Percentiles rank a stretch among this genome's conserved stretches.
phyloP scores from a whole-genome alignment of 2,888 invertebrate genomes.

The Capitulum mitella region DNA sequence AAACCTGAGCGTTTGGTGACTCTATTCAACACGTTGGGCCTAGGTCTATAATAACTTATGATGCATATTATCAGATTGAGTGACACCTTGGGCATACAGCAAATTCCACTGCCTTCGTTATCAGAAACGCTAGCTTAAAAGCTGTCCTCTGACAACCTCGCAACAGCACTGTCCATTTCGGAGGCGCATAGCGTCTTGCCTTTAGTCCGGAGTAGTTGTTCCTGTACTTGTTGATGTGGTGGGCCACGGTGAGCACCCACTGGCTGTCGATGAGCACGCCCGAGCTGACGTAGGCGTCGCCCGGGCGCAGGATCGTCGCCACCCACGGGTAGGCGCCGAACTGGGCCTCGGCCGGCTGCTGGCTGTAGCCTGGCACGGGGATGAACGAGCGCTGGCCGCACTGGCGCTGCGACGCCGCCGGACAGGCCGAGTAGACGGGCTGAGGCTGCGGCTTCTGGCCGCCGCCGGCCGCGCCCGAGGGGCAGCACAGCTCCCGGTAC shows the following conservation, averaged over 20 bases:
- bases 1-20: too few relatives aligned
- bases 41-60: too few relatives aligned
- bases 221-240: slow-evolving; percentile 56
- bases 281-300: slow-evolving; percentile 61
- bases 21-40: too few relatives aligned
- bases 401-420: background rate
- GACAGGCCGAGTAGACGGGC: background rate
- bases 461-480: background rate
- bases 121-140: too few relatives aligned
- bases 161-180: too few relatives aligned
- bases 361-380: background rate
- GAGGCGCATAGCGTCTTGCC: too few relatives aligned
- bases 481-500: slow-evolving; percentile 25
- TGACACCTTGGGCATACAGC: too few relatives aligned
- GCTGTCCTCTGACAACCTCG: too few relatives aligned
- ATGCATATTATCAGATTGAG: too few relatives aligned
- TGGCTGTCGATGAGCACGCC: slow-evolving; percentile 61
- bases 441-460: background rate
- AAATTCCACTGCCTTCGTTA: too few relatives aligned
- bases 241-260: slow-evolving; percentile 65
- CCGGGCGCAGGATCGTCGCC: slow-evolving; percentile 53
- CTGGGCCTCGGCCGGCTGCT: slow-evolving; percentile 44
- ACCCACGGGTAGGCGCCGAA: slow-evolving; percentile 69
- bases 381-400: background rate
- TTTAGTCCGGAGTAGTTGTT: background rate